phyloP scores from a whole-genome alignment of 2,113 vertebrate species.

The Meleagris gallopavo region DNA sequence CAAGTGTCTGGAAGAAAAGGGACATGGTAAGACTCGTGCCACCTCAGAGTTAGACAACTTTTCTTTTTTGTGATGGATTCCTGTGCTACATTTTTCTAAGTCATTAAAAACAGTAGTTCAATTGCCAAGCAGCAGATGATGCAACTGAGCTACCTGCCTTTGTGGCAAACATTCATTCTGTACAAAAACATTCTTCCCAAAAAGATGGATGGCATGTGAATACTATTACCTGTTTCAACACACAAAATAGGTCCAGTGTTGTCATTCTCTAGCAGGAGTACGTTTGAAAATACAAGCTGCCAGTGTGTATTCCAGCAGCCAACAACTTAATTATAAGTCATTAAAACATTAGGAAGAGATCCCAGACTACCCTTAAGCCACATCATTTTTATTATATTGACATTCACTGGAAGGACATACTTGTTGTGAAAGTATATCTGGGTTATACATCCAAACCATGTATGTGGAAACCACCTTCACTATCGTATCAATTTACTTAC shows the following conservation, averaged over 20 bases:
- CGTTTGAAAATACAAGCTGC: background rate
- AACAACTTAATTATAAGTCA: background rate
- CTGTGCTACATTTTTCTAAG: background rate
- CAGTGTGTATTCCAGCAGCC: background rate
- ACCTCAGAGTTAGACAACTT: background rate
- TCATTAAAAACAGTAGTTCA: background rate
- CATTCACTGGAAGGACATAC: background rate
- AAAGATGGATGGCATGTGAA: background rate
- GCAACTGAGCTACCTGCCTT: background rate
- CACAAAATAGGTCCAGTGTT: background rate
- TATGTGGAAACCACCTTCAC: background rate
- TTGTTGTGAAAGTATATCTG: background rate
- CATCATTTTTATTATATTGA: background rate
- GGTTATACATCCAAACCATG: background rate
- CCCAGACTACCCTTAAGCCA: background rate
- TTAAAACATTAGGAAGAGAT: background rate
- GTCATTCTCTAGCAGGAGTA: background rate
- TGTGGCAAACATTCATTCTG: background rate
- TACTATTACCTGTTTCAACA: background rate
- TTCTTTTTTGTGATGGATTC: background rate
- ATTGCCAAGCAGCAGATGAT: background rate
- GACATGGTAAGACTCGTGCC: background rate
- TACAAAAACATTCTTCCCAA: background rate
- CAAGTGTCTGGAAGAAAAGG: background rate
- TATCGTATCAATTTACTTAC: background rate